phyloP scores from a whole-genome alignment of 2,888 invertebrate species.

The Steinernema carpocapsae region DNA sequence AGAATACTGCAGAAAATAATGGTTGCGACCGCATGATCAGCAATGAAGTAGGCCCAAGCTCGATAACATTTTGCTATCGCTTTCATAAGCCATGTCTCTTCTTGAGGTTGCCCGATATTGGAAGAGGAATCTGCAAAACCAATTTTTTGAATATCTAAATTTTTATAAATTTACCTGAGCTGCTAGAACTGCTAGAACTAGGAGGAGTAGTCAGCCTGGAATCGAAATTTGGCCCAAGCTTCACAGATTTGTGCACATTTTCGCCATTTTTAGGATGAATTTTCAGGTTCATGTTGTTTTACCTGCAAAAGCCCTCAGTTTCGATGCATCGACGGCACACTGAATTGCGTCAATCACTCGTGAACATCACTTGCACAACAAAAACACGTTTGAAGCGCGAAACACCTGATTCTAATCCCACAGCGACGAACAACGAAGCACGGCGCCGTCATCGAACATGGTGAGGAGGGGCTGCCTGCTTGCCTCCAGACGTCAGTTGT shows the following conservation, averaged over 20 bases:
- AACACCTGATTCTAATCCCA: slow-evolving; percentile 34
- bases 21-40: slow-evolving; percentile 29
- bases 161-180: background rate
- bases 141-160: background rate
- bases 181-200: slow-evolving; percentile 1
- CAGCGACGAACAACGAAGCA: background rate
- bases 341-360: slow-evolving; percentile 26
- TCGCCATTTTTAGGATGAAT: slow-evolving; percentile 19
- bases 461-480: no score
- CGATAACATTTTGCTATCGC: slow-evolving; percentile 21
- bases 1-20: slow-evolving; percentile 44
- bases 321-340: slow-evolving; percentile 8
- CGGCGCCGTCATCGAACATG: background rate
- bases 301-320: background rate
- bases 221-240: slow-evolving; percentile 2
- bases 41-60: slow-evolving; percentile 29
- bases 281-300: slow-evolving; percentile 35
- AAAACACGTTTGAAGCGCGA: slow-evolving; percentile 35
- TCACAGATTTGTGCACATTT: background rate
- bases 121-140: slow-evolving; percentile 15
- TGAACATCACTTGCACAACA: slow-evolving; percentile 4
- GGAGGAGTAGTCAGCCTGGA: slow-evolving; percentile 11
- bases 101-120: slow-evolving; percentile 7
- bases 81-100: slow-evolving; percentile 19
- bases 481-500: no score